phyloP scores from a whole-genome alignment of 2,888 invertebrate species.

The Orthosia gracilis region DNA sequence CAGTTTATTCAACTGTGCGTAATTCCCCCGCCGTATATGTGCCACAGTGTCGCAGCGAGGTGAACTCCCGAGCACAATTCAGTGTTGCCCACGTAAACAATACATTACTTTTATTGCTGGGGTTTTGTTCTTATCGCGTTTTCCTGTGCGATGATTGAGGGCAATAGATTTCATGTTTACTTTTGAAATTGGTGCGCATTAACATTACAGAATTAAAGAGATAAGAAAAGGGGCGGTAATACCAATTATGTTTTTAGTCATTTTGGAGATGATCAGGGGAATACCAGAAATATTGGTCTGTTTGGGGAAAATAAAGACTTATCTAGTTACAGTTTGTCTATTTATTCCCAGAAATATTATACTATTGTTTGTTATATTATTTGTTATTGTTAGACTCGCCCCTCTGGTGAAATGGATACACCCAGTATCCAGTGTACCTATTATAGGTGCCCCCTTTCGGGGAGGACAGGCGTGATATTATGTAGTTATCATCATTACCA shows the following conservation, averaged over 20 bases:
- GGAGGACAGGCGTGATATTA: no score
- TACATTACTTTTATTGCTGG: slow-evolving; percentile 12
- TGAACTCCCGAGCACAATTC: slow-evolving; percentile 40
- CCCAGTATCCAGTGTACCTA: no score
- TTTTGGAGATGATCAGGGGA: background rate
- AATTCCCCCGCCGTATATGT: slow-evolving; percentile 36
- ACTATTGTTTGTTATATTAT: no score
- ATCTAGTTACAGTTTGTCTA: no score
- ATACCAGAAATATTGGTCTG: background rate
- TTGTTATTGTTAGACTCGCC: no score
- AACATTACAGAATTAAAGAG: background rate
- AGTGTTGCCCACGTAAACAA: slow-evolving; percentile 35
- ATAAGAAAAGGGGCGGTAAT: background rate
- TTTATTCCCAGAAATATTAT: no score
- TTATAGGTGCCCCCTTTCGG: no score
- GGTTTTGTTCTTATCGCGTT: slow-evolving; percentile 49
- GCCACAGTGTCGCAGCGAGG: slow-evolving; percentile 4
- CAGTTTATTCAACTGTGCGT: slow-evolving; percentile 54
- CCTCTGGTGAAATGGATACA: no score
- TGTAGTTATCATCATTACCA: no score
- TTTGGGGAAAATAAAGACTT: background rate
- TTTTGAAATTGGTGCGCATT: slow-evolving; percentile 3
- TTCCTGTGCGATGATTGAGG: slow-evolving; percentile 34
- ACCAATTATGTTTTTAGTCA: background rate
- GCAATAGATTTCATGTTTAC: slow-evolving; percentile 10